Percentiles rank a stretch among this genome's conserved stretches.
phyloP scores from a whole-genome alignment of 2,797 vertebrate species.

The Benthosema pterotum region DNA sequence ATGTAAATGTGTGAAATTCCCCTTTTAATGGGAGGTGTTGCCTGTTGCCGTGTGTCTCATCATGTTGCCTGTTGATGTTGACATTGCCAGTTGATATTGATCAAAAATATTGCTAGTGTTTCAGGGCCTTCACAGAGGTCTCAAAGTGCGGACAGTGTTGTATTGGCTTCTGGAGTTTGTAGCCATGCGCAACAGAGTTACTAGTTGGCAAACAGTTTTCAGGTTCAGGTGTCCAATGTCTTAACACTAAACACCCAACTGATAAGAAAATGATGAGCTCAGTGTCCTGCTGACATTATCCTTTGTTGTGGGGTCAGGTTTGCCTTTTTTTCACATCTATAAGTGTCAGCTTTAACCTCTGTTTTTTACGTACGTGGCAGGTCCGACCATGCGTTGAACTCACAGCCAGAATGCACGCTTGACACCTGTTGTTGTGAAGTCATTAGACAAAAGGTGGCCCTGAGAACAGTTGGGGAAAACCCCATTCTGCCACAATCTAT shows the following conservation, averaged over 20 bases:
- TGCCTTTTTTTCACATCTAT: constrained; percentile 37
- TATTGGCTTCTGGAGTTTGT: constrained; percentile 41
- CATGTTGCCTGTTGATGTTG: no score
- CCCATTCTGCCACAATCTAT: not conserved
- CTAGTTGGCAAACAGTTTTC: constrained; percentile 23
- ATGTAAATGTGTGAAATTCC: no score
- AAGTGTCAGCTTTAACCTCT: constrained; percentile 55
- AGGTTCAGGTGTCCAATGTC: constrained; percentile 44
- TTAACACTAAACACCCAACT: constrained; percentile 24
- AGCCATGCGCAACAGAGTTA: constrained; percentile 8
- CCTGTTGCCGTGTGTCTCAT: no score
- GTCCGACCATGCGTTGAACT: constrained; percentile 48
- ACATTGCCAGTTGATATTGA: no score
- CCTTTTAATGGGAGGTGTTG: no score
- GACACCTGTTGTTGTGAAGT: constrained; percentile 42
- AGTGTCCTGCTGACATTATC: constrained; percentile 44
- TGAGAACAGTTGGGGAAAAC: constrained; percentile 19
- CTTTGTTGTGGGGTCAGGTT: constrained; percentile 38
- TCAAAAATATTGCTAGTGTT: no score
- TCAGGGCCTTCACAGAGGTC: no score
- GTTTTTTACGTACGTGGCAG: constrained; percentile 55
- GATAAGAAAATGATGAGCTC: constrained; percentile 58
- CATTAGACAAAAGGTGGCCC: constrained; percentile 19
- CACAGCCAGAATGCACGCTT: constrained; percentile 30
- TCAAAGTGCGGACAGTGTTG: constrained; percentile 18